Evolutionary conservation across 2,797 vertebrate species (phyloP), one percentile per base, ranked within the genome.

Genomic region (Girardinus metallicus): DNA sequence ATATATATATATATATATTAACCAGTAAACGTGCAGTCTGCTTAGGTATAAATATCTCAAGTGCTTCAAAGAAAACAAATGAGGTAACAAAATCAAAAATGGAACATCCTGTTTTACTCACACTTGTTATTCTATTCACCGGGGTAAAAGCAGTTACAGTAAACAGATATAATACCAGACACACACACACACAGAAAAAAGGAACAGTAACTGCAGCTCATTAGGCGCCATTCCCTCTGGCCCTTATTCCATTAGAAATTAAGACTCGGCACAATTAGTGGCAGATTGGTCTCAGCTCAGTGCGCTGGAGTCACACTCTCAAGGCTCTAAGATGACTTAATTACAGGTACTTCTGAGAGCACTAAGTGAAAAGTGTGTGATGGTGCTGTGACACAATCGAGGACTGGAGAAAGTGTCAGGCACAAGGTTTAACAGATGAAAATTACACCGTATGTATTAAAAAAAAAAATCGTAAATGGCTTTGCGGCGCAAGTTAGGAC

Each of bases 231-330:
- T 91, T 94, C 95, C 94, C 92, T 88, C 89, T 87, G 91, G 94
- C 93, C 87, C 91, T 93, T 88, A 92, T 89, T 94, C 92, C 92
- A 95, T 94, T 95, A 94, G 93, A 95, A 95, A 95, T 95, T 94
- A 95, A 95, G 94, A 95, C 93, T 93, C 82, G 36, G 88, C 91
- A 94, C 92, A 94, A 95, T 95, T 95, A 94, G 94, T 77, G 83
- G 89, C 90, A 94, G 88, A 94, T 94, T 93, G 92, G 94, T 94
- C 94, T 92, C 92, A 93, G 93, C 91, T 93, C 92, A 76, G 80
- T 76, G 91, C 88, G 11, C 85, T 73, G 83, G 74, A 89, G 87
- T 86, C 77, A 73, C 77, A 79, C 89, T 91, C 92, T 93, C 92
- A 88, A 92, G 94, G 89, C 91, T 87, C 83, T 15, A 2, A 85